Base-by-base conservation (phyloP, 2,113 vertebrate species). In the Ailuropoda melanoleuca region DNA sequence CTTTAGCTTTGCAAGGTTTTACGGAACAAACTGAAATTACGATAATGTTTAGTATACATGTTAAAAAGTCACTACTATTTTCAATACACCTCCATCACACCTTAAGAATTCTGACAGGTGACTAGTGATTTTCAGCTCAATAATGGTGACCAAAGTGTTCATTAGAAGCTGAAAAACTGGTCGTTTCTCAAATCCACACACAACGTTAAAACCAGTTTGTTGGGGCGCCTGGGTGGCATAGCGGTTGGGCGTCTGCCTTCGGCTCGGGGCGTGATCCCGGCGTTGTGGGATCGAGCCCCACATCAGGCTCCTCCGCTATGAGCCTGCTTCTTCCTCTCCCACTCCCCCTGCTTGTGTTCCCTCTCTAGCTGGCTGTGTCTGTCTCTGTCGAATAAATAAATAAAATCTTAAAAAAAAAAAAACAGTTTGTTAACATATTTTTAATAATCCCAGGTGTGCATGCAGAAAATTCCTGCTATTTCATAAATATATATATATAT, bases 381-480 rank as follows among this genome's bases (percentile, higher is more conserved):
- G n/a, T n/a, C n/a, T n/a, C n/a, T n/a, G n/a, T n/a, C n/a, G n/a
- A n/a, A n/a, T n/a, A n/a, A n/a, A n/a, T n/a, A n/a, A n/a, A n/a
- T n/a, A n/a, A n/a, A n/a, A n/a, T n/a, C n/a, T n/a, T n/a, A n/a
- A n/a, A n/a, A n/a, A n/a, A n/a, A n/a, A n/a, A 93, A 68, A 81
- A 43, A 4, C 15, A 96, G 8, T 7, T 75, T 34, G 24, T 77
- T 53, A 88, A 95, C 82, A 24, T 83, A 95, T 81, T 82, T 97
- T 92, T 53, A 87, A 70, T 80, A 90, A 91, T 81, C 10, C 26
- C n/a, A 56, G 14, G 26, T 62, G 4, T 43, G 14, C 23, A 62
- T 34, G 3, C 12, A 88, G 31, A 29, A 66, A 74, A 19, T 48
- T 9, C 13, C n/a, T 53, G 15, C 3, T 93, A 5, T 62, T 68